Evolutionary conservation across 2,797 vertebrate species (phyloP).

Genomic region (Ficedula albicollis): DNA sequence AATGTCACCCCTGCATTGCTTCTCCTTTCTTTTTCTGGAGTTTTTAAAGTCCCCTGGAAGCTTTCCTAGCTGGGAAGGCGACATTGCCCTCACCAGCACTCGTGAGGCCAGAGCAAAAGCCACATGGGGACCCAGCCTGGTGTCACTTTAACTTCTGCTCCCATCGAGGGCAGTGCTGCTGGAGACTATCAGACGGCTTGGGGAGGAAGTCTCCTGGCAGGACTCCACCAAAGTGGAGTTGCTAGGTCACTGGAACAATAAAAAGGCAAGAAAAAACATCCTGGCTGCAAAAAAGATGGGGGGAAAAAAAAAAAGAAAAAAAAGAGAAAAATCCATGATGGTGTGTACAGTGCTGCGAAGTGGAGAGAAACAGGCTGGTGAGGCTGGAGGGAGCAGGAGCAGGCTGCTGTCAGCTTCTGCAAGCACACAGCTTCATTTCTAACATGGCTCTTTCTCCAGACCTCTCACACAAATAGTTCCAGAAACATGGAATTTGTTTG

Average conservation of each 20-base stretch:
- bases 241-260: constrained; percentile 80
- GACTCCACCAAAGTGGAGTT: constrained; percentile 76
- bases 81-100: rapidly evolving
- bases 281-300: constrained; percentile 73
- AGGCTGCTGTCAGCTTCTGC: background rate
- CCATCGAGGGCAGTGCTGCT: constrained; percentile 50
- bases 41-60: background rate
- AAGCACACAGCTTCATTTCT: background rate
- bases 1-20: rapidly evolving
- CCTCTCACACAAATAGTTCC: background rate
- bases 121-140: background rate
- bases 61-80: background rate
- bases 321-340: background rate
- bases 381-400: background rate
- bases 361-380: background rate
- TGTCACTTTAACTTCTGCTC: constrained; percentile 37
- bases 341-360: background rate
- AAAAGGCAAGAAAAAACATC: constrained; percentile 82
- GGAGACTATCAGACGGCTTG: constrained; percentile 66
- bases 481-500: background rate
- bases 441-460: background rate
- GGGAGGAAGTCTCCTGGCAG: constrained; percentile 78
- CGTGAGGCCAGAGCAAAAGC: background rate
- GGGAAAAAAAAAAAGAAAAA: background rate
- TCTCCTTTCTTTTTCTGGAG: background rate